Evolutionary conservation across 2,797 vertebrate genomes (phyloP).

Genomic region (Enteromius fasciolatus): DNA sequence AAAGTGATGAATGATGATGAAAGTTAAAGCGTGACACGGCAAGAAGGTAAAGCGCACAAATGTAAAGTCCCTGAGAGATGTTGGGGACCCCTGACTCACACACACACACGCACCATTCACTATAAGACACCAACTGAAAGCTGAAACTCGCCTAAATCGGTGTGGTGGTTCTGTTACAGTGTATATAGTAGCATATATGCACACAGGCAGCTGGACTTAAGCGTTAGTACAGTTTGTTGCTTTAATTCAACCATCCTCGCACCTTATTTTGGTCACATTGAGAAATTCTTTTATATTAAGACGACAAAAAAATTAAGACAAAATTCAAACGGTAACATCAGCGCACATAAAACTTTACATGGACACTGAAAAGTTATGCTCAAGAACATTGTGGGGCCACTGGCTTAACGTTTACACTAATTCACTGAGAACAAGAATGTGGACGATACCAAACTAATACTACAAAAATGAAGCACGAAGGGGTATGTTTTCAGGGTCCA

Average conservation of each 20-base stretch:
- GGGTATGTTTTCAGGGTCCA: not conserved
- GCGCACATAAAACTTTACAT: conserved; percentile 23
- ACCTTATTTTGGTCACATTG: conserved; percentile 61
- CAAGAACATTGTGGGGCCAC: conserved; percentile 28
- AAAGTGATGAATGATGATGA: conserved; percentile 25
- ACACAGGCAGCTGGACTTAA: conserved; percentile 49
- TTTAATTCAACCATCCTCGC: conserved; percentile 48
- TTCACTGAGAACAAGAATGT: conserved; percentile 58
- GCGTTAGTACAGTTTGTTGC: conserved; percentile 39
- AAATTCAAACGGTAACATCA: conserved; percentile 28
- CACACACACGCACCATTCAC: conserved; percentile 19
- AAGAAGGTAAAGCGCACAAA: conserved; percentile 5
- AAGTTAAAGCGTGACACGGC: not conserved
- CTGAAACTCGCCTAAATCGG: conserved; percentile 40
- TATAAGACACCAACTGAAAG: conserved; percentile 51
- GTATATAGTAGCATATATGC: conserved; percentile 52
- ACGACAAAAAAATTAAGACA: conserved; percentile 47
- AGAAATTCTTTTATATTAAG: conserved; percentile 49
- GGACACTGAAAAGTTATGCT: conserved; percentile 16
- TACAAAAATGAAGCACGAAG: not conserved
- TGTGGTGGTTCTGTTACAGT: conserved; percentile 45
- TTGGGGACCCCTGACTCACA: conserved; percentile 57
- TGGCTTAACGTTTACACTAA: conserved; percentile 46
- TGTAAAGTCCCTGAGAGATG: conserved; percentile 66
- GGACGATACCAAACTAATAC: conserved; percentile 48